These are phyloP conservation scores for Halcyon leucocephala DNA, from an alignment of 2,797 vertebrate species.

Conservation along the genomic window DNA sequence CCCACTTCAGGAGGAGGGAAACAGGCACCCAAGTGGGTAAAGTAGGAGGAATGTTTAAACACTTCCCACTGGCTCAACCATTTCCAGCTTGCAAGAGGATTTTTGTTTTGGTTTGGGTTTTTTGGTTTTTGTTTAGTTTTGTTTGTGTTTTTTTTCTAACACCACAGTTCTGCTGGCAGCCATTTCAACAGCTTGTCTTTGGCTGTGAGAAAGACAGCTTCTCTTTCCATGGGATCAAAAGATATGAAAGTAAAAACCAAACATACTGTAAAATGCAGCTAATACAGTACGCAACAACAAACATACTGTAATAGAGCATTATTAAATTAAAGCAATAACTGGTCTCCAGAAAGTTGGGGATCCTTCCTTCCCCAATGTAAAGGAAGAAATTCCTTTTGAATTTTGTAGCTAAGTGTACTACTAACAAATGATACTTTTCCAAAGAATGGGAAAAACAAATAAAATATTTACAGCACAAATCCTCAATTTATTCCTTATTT, in stretches of 20 bases:
- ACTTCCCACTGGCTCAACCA: neutral
- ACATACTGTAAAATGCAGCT: neutral
- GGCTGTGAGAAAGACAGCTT: slow-evolving; percentile 12
- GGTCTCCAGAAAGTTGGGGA: neutral
- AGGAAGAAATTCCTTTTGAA: neutral
- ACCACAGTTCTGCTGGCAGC: slow-evolving; percentile 19
- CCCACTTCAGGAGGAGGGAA: neutral
- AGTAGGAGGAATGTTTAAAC: neutral
- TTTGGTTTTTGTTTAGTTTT: neutral
- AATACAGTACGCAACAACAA: neutral
- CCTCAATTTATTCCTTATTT: neutral
- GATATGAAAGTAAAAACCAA: slow-evolving; percentile 2
- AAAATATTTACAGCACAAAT: neutral
- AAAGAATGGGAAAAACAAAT: neutral
- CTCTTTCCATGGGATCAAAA: neutral
- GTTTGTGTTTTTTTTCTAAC: neutral
- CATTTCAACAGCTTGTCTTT: slow-evolving; percentile 59
- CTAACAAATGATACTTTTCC: neutral
- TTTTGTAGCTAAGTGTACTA: neutral
- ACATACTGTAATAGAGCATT: neutral
- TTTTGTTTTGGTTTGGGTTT: neutral
- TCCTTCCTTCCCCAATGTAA: neutral
- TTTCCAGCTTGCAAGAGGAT: neutral
- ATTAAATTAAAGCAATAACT: neutral
- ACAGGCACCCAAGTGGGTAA: neutral